Percentiles rank a stretch among this genome's conserved stretches.
These are phyloP conservation scores for Drosophila dives DNA, from an alignment of 2,888 invertebrate species.

Conservation along the genomic window DNA sequence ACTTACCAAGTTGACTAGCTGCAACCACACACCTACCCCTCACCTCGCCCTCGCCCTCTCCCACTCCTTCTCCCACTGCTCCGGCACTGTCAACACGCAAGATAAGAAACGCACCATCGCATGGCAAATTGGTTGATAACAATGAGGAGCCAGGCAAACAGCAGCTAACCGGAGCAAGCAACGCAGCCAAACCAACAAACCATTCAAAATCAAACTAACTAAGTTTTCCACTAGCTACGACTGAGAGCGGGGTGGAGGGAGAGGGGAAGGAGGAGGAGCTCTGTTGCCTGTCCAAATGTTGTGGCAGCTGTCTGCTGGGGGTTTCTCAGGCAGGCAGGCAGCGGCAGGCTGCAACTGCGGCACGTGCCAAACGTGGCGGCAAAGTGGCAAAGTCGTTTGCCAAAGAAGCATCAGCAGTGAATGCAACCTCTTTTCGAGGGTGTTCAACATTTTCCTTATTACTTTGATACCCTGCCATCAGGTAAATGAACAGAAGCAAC, in stretches of 20 bases:
- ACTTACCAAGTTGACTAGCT: slow-evolving; percentile 34
- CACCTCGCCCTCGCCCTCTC: not conserved
- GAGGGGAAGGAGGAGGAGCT: not conserved
- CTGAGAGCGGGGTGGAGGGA: not conserved
- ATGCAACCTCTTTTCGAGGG: slow-evolving; percentile 2
- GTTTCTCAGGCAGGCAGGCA: slow-evolving; percentile 5
- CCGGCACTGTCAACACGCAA: slow-evolving; percentile 9
- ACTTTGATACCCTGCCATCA: slow-evolving; percentile 1
- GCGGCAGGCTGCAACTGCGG: slow-evolving; percentile 19
- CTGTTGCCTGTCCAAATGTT: slow-evolving; percentile 50
- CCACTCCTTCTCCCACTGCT: not conserved
- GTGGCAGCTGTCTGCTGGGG: slow-evolving; percentile 33
- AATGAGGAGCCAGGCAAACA: slow-evolving; percentile 51
- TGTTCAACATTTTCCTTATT: slow-evolving; percentile 6
- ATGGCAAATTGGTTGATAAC: slow-evolving; percentile 74
- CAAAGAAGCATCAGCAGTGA: slow-evolving; percentile 40
- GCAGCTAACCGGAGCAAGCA: slow-evolving; percentile 29
- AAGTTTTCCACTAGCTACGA: slow-evolving; percentile 52
- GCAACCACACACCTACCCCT: not conserved
- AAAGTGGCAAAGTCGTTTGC: slow-evolving; percentile 66
- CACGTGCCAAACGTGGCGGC: slow-evolving; percentile 62
- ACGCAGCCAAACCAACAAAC: slow-evolving; percentile 63
- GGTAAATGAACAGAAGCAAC: too few species aligned
- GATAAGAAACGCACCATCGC: slow-evolving; percentile 52
- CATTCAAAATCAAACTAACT: slow-evolving; percentile 72